Conservation (phyloP, 1,140 invertebrate genomes). For the Drosophila pruinosa region DNA sequence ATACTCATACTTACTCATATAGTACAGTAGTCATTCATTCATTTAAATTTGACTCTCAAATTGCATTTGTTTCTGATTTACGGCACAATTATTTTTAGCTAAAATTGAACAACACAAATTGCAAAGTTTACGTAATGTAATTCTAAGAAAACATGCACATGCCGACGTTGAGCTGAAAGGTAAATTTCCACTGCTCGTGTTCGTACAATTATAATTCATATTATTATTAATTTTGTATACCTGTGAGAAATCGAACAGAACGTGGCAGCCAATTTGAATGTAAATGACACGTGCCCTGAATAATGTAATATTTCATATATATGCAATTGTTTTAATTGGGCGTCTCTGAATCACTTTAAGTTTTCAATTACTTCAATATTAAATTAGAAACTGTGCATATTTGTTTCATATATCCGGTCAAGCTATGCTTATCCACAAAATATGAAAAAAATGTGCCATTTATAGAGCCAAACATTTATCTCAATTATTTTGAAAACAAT, state of each 20-base stretch:
- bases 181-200: neutral
- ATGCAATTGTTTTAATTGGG: slow-evolving; percentile 1
- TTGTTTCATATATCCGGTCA: neutral
- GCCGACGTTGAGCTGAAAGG: neutral
- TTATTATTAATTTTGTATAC: slow-evolving; percentile 39
- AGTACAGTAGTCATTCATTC: slow-evolving; percentile 12
- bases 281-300: slow-evolving; percentile 56
- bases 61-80: slow-evolving; percentile 59
- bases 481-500: slow-evolving; percentile 8
- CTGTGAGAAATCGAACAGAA: slow-evolving; percentile 49
- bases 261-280: slow-evolving; percentile 24
- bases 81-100: slow-evolving; percentile 43
- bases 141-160: slow-evolving; percentile 31
- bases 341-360: slow-evolving; percentile 43
- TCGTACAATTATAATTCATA: neutral
- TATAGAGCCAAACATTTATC: neutral
- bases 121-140: slow-evolving; percentile 42
- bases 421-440: neutral
- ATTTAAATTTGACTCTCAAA: slow-evolving; percentile 27
- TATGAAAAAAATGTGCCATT: neutral
- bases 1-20: neutral
- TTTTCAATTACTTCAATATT: slow-evolving; percentile 7
- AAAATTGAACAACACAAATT: slow-evolving; percentile 27
- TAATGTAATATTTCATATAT: slow-evolving; percentile 44
- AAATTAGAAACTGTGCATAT: neutral